Percentiles rank a stretch among this genome's conserved stretches.
Conservation (phyloP, 2,888 invertebrate species). For the Plusia festucae region DNA sequence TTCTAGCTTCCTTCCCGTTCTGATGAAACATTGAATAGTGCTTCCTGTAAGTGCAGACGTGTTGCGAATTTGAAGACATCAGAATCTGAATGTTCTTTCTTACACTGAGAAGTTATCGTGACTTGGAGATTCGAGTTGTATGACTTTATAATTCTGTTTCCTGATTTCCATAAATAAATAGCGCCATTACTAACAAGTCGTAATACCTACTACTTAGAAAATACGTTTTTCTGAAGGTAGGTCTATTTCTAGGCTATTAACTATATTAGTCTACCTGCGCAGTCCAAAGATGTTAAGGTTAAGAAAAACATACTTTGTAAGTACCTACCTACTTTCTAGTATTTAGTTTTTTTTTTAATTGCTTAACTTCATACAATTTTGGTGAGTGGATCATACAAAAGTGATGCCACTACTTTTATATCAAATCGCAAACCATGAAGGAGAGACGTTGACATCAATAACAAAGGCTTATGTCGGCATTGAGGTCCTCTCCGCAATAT, state of each 20-base stretch:
- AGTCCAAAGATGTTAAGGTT: too few species aligned
- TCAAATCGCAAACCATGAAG: constrained; percentile 35
- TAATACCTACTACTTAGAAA: background rate
- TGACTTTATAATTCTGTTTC: background rate
- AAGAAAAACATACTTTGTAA: too few species aligned
- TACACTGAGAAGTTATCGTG: background rate
- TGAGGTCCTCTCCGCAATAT: constrained; percentile 41
- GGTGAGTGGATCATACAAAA: background rate
- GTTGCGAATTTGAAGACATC: constrained; percentile 34
- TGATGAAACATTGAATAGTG: constrained; percentile 51
- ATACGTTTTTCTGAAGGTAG: background rate
- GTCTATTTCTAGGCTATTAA: background rate
- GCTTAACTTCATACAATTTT: background rate
- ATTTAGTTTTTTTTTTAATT: background rate
- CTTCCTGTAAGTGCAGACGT: constrained; percentile 46
- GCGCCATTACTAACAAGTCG: background rate
- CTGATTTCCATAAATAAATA: background rate
- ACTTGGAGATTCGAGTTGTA: background rate
- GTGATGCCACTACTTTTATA: constrained; percentile 16
- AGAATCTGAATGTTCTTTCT: constrained; percentile 12
- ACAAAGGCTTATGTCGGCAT: constrained; percentile 45
- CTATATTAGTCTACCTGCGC: too few species aligned
- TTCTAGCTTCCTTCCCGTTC: constrained; percentile 25
- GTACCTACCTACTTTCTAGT: too few species aligned
- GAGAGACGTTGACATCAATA: constrained; percentile 48